Evolutionary conservation across 2,797 vertebrate genomes (phyloP), one percentile per base, ranked within the genome.

Genomic region (Urophycis tenuis): DNA sequence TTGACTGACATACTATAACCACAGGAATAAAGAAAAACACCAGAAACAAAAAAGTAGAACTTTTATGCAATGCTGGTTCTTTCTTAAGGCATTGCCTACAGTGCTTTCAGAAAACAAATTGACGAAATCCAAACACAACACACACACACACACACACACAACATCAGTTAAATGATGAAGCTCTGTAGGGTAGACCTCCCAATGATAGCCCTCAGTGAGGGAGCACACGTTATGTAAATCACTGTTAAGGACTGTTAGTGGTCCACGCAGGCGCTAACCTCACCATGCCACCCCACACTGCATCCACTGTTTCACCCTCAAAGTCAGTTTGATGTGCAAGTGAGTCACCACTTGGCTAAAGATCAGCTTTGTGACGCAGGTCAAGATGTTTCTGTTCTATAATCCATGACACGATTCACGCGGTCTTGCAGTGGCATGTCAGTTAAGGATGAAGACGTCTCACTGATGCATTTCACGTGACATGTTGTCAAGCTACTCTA

Each of bases 271-370:
- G 39, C 17, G 29, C 19, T 74, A 30, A 29, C 29, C 2, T 32
- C 10, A 19, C 25, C 17, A 31, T 36, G 2, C 53, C 0, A 0
- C 72, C 17, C 14, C 19, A 35, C 35, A 25, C 69, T 36, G 25
- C 74, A 75, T 78, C 34, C 11, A 76, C 75, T n/a, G 53, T 77
- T 77, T 72, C 36, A 33, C 29, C 35, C 19, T 67, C 69, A 77
- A 84, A 76, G 76, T 78, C 41, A 74, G 60, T 69, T 45, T 71
- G 71, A 77, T 74, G 53, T 78, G 3, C 77, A 49, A 79, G 8
- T 76, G 19, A n/a, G 4, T 35, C 71, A 60, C 41, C 3, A 15
- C 22, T 17, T 53, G 41, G 15, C 5, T 11, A 32, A 72, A 53
- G 39, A 17, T 31, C 39, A 15, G 36, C 15, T 19, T 30, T 41